Percentiles rank a stretch among this genome's conserved stretches.
Conservation (phyloP, 2,888 invertebrate species). For the Drosophila mimetica region DNA sequence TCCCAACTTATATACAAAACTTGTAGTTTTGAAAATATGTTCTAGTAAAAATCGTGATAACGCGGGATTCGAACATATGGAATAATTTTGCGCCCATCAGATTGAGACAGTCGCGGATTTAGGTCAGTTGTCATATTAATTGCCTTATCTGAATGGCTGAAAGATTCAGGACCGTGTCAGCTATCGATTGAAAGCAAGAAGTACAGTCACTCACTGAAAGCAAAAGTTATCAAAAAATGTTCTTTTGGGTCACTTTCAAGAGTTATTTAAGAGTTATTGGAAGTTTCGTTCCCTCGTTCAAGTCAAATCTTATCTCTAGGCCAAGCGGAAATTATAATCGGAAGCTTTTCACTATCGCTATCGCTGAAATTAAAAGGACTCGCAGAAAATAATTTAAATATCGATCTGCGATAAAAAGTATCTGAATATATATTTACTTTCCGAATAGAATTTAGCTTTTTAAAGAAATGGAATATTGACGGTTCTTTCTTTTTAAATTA, state of each 20-base stretch:
- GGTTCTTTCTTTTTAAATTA: background rate
- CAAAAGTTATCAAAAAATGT: background rate
- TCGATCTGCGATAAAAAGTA: conserved; percentile 14
- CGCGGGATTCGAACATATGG: background rate
- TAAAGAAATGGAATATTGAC: conserved; percentile 1
- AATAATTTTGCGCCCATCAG: background rate
- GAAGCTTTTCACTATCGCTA: conserved; percentile 13
- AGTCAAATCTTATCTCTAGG: conserved; percentile 24
- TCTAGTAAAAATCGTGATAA: background rate
- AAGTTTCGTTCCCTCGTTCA: background rate
- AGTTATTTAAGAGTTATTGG: background rate
- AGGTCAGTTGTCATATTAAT: conserved; percentile 5
- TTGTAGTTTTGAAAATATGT: background rate
- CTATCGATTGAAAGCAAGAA: background rate
- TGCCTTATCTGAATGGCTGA: conserved; percentile 15
- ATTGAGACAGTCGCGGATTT: conserved; percentile 7
- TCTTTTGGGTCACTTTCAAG: background rate
- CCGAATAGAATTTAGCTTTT: background rate
- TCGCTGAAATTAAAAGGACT: conserved; percentile 8
- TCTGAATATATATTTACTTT: background rate
- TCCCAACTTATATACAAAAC: background rate
- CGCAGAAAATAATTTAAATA: background rate
- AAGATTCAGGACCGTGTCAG: no score
- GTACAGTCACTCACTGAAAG: conserved; percentile 6
- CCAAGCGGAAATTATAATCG: conserved; percentile 38